phyloP scores from a whole-genome alignment of 1,140 invertebrate genomes.

The Eulimnadia texana region DNA sequence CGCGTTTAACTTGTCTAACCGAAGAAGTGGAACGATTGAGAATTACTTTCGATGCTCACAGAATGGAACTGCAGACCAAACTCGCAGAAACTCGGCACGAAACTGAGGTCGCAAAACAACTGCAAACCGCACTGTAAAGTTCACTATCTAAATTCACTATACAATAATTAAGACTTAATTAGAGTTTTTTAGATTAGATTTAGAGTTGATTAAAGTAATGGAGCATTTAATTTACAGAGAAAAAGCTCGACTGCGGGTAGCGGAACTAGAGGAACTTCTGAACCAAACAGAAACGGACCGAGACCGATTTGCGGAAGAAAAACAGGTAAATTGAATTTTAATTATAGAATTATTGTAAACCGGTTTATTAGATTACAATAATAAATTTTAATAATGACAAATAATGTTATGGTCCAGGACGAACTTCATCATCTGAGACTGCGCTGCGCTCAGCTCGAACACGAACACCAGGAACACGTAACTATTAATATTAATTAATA shows the following conservation, averaged over 20 bases:
- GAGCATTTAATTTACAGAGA: too few relatives aligned
- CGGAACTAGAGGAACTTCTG: neutral
- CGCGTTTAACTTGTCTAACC: neutral
- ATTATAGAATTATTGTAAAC: neutral
- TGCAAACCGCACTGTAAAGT: conserved; percentile 11
- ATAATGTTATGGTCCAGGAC: neutral
- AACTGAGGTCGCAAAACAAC: conserved; percentile 16
- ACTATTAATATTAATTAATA: too few relatives aligned
- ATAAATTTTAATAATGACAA: neutral
- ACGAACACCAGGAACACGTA: too few relatives aligned
- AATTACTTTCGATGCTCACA: conserved; percentile 19
- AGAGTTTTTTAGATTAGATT: neutral
- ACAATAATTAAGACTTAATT: conserved; percentile 9
- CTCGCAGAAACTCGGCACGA: conserved; percentile 17
- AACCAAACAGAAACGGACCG: neutral
- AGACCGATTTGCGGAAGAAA: neutral
- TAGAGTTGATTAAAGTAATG: neutral
- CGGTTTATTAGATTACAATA: neutral
- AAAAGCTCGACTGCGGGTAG: neutral
- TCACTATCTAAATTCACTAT: neutral
- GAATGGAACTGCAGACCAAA: conserved; percentile 18
- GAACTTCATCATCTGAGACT: too few relatives aligned
- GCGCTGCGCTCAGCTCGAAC: too few relatives aligned
- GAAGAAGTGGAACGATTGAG: conserved; percentile 31
- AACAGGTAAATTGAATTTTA: neutral